A percentile compares a stretch with the other conserved stretches of the same genome.
phyloP scores from a whole-genome alignment of 92 coral and sea anemone genomes.

The Zoanthus solanderi region DNA sequence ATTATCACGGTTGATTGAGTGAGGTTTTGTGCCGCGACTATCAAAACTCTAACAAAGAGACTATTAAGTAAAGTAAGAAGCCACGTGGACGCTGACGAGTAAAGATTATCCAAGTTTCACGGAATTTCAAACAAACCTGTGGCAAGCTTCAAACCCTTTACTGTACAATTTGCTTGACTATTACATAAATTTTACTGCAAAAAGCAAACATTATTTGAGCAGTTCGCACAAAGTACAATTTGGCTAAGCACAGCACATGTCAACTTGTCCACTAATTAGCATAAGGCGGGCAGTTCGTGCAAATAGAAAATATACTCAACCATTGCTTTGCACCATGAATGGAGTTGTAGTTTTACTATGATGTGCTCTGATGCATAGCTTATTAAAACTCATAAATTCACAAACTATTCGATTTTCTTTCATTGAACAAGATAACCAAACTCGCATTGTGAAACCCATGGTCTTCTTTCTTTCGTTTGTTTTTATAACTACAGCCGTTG shows the following conservation, averaged over 20 bases:
- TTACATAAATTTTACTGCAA: not conserved
- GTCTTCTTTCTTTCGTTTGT: not conserved
- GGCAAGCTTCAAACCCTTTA: not conserved
- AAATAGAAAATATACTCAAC: conserved; percentile 9
- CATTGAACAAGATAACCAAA: not conserved
- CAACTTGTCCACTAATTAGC: conserved; percentile 21
- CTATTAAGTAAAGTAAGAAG: conserved; percentile 3
- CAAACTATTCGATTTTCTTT: not conserved
- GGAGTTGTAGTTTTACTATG: conserved; percentile 47
- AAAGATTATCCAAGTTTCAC: conserved; percentile 22
- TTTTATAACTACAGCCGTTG: conserved; percentile 7
- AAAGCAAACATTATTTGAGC: conserved; percentile 21
- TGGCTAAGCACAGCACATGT: not conserved
- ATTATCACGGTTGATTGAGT: conserved; percentile 37
- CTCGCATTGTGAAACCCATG: not conserved
- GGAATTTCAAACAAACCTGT: conserved; percentile 20
- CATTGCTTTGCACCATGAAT: conserved; percentile 24
- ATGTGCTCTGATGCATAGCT: conserved; percentile 30
- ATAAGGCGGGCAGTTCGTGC: conserved; percentile 39
- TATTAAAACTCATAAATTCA: not conserved
- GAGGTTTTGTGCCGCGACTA: conserved; percentile 46
- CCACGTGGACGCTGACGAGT: conserved; percentile 29
- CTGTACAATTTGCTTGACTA: conserved; percentile 22
- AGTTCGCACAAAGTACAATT: conserved; percentile 29
- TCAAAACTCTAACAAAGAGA: conserved; percentile 14